Evolutionary conservation across 2,888 invertebrate genomes (phyloP), one percentile per base, ranked within the genome.

Genomic region (Drosophila borborema): DNA sequence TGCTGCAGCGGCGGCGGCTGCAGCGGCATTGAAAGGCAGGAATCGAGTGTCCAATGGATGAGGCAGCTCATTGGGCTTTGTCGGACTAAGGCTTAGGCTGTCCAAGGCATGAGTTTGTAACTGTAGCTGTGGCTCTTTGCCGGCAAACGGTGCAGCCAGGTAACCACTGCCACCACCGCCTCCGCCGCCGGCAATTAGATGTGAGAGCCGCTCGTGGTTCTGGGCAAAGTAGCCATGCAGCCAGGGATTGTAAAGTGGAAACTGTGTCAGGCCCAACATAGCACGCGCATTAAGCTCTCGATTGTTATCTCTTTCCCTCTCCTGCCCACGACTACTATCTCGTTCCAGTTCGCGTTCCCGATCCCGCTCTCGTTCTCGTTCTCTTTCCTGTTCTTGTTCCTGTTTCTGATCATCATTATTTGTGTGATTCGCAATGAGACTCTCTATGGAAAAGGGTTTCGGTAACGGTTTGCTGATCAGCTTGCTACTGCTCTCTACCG

Each of bases 381-480:
- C 20, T 8, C 20, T 18, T 9, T 51, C 16, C 18, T 7, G 18
- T 53, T 54, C 55, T 3, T 3, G 41, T 20, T 41, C 53, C 20
- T 7, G 18, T 1, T 53, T 40, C 1, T 8, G 28, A 41, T 55
- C 55, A 31, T 10, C 8, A 56, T 31, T 51, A 71, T 83, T 79
- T 53, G 84, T 87, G 65, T 90, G 91, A 76, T 89, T 92, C 38
- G 93, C 91, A 73, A 93, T 93, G 69, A 93, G 77, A 76, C 91
- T 93, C 81, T 93, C 93, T 65, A 93, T 93, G 18, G 93, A 93
- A 74, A 93, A 93, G n/a, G 93, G 92, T 69, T 92, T 93, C 7
- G 92, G 90, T 71, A 92, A 90, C 48, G 85, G 71, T 56, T 88
- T 88, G 62, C 91, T 92, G 45, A 64, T 65, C 69, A 80, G 38